Evolutionary conservation across 2,797 vertebrate genomes (phyloP), one percentile per base, ranked within the genome.

Genomic region (Enteromius afrohamiltoni): DNA sequence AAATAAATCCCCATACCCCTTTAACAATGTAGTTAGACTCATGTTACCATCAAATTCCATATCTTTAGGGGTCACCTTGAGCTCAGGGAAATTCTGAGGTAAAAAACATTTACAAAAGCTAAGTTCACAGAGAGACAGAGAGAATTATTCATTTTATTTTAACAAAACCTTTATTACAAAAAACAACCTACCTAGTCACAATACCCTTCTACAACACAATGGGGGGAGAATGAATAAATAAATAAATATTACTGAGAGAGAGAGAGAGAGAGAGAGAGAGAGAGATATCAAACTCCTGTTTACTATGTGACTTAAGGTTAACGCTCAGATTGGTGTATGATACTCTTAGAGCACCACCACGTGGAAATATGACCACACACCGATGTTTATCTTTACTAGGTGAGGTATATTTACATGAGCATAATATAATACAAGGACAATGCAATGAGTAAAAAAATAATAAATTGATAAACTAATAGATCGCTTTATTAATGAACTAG

Each of bases 331-430:
- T 16, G 21, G 17, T 75, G 3, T n/a, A 2, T 14, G n/a, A n/a
- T 71, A 16, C 11, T 84, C 40, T 78, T 88, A 90, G 85, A 91
- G 87, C 87, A 86, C 80, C 91, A n/a, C 87, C 3, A 0, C 64
- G 90, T 88, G 93, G 80, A 31, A 51, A 49, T 29, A 31, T 23
- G 8, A 49, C 19, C 0, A 47, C 23, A 58, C 14, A 49, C 26
- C 19, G 17, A 13, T 16, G 26, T 60, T 49, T 1, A 26, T 14
- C 26, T 71, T 71, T 10, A 49, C 13, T 19, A 7, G 7, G 40
- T 26, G 11, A 31, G 6, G n/a, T 29, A 45, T 29, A 34, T 34
- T 16, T 34, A 42, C 6, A 1, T 16, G 2, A 19, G 29, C 2
- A 29, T 65, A 19, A 19, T 4, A 3, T 17, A 65, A 65, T 26